Percentiles rank a stretch among this genome's conserved stretches.
Conservation (phyloP, 2,888 invertebrate genomes). For the Rhorus exstirpatorius region DNA sequence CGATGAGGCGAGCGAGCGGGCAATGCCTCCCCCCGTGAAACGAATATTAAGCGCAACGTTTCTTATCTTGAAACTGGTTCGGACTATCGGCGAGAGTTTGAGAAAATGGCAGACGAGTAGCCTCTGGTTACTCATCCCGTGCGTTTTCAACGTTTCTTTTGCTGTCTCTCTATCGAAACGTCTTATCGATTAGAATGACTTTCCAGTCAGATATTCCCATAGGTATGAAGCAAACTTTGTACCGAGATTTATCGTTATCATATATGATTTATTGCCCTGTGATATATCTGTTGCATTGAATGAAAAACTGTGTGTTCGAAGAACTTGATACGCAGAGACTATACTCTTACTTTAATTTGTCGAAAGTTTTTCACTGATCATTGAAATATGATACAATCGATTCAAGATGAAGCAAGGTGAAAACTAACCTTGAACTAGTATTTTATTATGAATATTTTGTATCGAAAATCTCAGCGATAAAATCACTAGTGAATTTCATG, state of each 20-base stretch:
- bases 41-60: conserved; percentile 57
- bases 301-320: no score
- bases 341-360: no score
- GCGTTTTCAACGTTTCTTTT: conserved; percentile 29
- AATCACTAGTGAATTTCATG: no score
- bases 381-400: no score
- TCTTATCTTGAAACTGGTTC: conserved; percentile 67
- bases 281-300: no score
- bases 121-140: conserved; percentile 21
- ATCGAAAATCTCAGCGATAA: no score
- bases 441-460: no score
- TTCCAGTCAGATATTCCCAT: conserved; percentile 11
- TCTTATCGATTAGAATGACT: conserved; percentile 30
- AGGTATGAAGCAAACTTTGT: neutral
- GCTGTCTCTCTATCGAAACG: conserved; percentile 20
- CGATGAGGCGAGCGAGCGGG: neutral
- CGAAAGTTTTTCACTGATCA: no score
- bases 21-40: conserved; percentile 27
- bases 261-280: neutral
- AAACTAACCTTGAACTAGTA: neutral
- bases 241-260: conserved; percentile 34
- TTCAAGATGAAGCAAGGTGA: no score
- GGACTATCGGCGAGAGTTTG: conserved; percentile 68
- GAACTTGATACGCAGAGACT: no score
- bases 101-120: conserved; percentile 38